phyloP scores from a whole-genome alignment of 2,888 invertebrate species.

The Nemoura dubitans region DNA sequence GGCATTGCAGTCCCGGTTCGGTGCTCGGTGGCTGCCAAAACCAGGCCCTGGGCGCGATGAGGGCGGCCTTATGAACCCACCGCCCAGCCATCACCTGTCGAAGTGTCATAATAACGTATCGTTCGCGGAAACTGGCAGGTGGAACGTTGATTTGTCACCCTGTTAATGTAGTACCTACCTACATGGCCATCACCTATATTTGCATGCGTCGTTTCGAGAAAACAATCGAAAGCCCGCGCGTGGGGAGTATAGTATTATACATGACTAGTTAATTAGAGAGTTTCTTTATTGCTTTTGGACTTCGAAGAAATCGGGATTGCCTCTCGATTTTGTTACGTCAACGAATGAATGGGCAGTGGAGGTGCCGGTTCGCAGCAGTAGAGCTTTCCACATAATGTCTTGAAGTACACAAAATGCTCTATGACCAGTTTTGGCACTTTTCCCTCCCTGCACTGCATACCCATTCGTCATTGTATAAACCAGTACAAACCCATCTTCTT shows the following conservation, averaged over 20 bases:
- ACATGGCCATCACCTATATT: conserved; percentile 1
- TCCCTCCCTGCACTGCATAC: too few species aligned
- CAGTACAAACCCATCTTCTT: too few species aligned
- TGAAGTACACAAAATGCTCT: too few species aligned
- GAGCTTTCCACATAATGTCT: too few species aligned
- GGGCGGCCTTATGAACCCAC: background rate
- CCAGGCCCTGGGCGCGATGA: background rate
- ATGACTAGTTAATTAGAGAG: background rate
- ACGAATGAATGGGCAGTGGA: background rate
- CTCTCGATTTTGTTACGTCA: background rate
- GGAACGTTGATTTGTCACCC: background rate
- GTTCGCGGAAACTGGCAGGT: background rate
- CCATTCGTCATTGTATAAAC: too few species aligned
- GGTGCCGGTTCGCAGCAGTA: background rate
- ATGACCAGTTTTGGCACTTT: too few species aligned
- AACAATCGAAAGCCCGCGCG: background rate
- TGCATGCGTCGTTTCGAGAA: background rate
- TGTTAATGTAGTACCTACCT: background rate
- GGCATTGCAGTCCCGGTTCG: background rate
- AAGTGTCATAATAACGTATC: background rate
- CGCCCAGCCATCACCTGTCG: background rate
- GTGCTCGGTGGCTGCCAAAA: background rate
- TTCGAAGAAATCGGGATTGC: background rate
- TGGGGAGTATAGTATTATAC: background rate
- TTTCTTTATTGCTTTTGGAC: background rate